These are phyloP conservation scores for Echeneis naucrates DNA, from an alignment of 2,797 vertebrate species.

Conservation along the genomic window DNA sequence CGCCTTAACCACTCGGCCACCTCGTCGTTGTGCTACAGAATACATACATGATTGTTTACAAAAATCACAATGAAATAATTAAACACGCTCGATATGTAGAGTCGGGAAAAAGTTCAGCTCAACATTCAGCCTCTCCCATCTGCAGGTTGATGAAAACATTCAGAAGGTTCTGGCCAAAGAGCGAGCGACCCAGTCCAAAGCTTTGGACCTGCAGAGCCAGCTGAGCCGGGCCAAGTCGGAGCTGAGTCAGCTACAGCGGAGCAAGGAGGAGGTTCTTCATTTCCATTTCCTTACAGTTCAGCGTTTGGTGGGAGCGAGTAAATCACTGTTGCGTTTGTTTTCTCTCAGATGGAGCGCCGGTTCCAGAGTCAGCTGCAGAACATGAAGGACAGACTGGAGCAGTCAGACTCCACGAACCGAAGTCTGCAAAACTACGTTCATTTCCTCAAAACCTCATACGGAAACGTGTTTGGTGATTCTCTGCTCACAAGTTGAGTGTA, in stretches of 20 bases:
- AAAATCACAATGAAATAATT: too few species aligned
- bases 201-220: constrained; percentile 92
- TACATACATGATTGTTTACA: too few species aligned
- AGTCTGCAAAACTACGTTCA: constrained; percentile 95
- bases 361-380: constrained; percentile 91
- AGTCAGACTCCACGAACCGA: constrained; percentile 93
- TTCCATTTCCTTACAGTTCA: background rate
- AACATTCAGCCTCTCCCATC: background rate
- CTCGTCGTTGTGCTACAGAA: constrained; percentile 82
- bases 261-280: constrained; percentile 89
- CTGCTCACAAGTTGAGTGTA: constrained; percentile 77
- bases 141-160: constrained; percentile 88
- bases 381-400: constrained; percentile 90
- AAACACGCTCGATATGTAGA: too few species aligned
- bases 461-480: constrained; percentile 90
- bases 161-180: constrained; percentile 88
- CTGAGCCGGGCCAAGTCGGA: constrained; percentile 89
- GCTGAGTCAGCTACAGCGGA: constrained; percentile 86
- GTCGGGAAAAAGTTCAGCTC: background rate
- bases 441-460: constrained; percentile 93
- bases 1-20: constrained; percentile 94
- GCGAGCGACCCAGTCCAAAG: constrained; percentile 86
- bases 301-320: background rate
- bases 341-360: constrained; percentile 87
- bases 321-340: background rate